phyloP scores from a whole-genome alignment of 2,888 invertebrate genomes.

The Coenonympha glycerion region DNA sequence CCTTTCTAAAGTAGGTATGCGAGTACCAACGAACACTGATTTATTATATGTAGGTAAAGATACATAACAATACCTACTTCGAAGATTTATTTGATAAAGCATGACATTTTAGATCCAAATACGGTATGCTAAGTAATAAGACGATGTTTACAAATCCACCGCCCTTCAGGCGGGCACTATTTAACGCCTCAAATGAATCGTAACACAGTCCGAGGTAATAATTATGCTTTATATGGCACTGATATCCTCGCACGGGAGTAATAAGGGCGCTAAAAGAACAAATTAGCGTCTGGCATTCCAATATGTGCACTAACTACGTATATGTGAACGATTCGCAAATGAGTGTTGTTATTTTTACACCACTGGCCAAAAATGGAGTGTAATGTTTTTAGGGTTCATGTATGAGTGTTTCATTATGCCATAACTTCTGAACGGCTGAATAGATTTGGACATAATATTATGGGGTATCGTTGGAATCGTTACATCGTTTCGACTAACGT shows the following conservation, averaged over 20 bases:
- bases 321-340: conserved; percentile 9
- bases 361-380: no score
- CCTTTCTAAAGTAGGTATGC: no score
- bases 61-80: no score
- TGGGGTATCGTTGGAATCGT: no score
- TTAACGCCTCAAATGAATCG: conserved; percentile 58
- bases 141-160: neutral
- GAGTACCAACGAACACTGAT: no score
- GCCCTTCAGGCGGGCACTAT: conserved; percentile 47
- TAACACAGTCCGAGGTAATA: conserved; percentile 56
- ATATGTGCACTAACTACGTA: conserved; percentile 8
- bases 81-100: no score
- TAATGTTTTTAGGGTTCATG: no score
- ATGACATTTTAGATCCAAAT: neutral
- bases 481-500: no score
- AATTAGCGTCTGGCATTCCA: conserved; percentile 42
- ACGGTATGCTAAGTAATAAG: neutral
- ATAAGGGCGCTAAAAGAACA: conserved; percentile 53
- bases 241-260: conserved; percentile 54
- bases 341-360: conserved; percentile 1
- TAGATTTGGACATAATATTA: no score
- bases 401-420: no score
- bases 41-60: no score
- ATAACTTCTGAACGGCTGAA: no score
- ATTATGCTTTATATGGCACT: conserved; percentile 66